A percentile compares a stretch with the other conserved stretches of the same genome.
phyloP scores from a whole-genome alignment of 1,140 invertebrate genomes.

The Branchinecta lindahli region DNA sequence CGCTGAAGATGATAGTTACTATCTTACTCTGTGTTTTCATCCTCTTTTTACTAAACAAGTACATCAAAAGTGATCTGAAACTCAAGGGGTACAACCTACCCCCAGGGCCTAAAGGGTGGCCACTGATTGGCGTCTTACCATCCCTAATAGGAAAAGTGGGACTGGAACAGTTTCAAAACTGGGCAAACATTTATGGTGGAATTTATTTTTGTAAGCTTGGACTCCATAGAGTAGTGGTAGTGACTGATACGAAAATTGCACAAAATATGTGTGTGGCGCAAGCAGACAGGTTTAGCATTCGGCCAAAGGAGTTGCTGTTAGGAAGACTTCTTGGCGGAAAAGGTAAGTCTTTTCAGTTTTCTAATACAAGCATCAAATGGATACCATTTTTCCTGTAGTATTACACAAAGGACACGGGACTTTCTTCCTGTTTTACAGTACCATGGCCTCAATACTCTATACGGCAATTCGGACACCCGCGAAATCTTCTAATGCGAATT shows the following conservation, averaged over 20 bases:
- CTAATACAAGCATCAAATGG: no score
- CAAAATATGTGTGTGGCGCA: background rate
- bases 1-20: no score
- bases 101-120: background rate
- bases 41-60: background rate
- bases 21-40: background rate
- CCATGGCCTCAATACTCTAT: no score
- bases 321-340: background rate
- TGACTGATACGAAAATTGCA: slow-evolving; percentile 3
- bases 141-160: slow-evolving; percentile 1
- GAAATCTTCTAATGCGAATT: no score
- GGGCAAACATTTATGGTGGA: background rate
- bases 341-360: background rate
- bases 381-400: no score
- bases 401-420: no score
- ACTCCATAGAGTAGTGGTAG: background rate
- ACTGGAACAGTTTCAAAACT: background rate
- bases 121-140: background rate
- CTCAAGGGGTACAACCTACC: background rate
- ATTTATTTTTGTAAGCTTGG: slow-evolving; percentile 4
- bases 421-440: no score
- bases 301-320: background rate
- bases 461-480: no score
- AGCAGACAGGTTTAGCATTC: background rate
- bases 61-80: background rate